Base-by-base conservation (phyloP, 1,140 invertebrate genomes). In the Trissolcus basalis region DNA sequence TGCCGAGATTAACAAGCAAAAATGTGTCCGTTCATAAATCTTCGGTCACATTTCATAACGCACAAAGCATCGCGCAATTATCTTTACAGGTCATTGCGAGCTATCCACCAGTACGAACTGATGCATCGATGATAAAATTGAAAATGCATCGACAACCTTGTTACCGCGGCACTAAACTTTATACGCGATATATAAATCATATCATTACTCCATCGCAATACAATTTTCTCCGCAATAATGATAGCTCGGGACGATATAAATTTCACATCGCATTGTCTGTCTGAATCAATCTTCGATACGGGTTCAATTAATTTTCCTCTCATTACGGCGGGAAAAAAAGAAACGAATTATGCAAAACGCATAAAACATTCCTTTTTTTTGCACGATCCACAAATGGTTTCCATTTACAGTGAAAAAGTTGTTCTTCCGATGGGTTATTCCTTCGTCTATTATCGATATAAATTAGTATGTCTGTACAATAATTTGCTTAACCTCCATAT, bases 11-110 rank as follows among this genome's bases (percentile, higher is more conserved):
- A 65, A 72, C 61, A 61, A 54, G 67, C 73, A 79, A 79, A 79
- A 65, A 77, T 68, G 55, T 33, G 4, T 27, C 15, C 13, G 50
- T 3, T 32, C 50, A 41, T 68, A 73, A 61, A 73, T 73, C 55
- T 60, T 36, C 33, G 27, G 1, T 7, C 11, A n/a, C 36, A 39
- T 67, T 73, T 73, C 60, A 65, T 55, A 65, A 60, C 6, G 19
- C 56, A 61, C 56, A 67, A 60, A 54, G 70, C 70, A 51, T 58
- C 68, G 12, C 9, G 71, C 61, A 74, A 67, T 74, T 74, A 74
- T 74, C 71, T 74, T 74, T 74, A 61, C 71, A 59, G 65, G 49
- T 64, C 65, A 76, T 76, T 69, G 73, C 60, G 55, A 70, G 50
- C 54, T 65, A 65, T 76, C 54, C 70, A 49, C 63, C 61, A 45